Evolutionary conservation across 2,113 vertebrate genomes (phyloP).

Genomic region (Andinoacara biseriatus): DNA sequence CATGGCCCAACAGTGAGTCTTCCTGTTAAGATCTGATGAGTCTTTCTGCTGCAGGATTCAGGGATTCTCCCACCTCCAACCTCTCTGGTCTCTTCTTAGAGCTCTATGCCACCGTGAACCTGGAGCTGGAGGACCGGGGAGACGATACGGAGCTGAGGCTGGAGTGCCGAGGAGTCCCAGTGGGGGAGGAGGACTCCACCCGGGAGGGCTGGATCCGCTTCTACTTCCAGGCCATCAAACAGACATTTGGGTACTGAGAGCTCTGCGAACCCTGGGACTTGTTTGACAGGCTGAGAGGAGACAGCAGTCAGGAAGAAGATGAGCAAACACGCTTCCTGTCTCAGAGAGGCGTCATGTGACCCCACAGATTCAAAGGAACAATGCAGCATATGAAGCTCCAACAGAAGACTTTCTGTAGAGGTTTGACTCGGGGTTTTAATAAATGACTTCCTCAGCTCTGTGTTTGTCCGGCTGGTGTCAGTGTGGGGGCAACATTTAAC

Average conservation of each 20-base stretch:
- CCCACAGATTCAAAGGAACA: not conserved
- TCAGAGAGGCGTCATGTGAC: not conserved
- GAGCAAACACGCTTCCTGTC: not conserved
- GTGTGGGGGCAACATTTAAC: too few species aligned
- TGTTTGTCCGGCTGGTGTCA: not conserved
- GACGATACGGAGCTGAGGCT: conserved; percentile 87
- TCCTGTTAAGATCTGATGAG: not conserved
- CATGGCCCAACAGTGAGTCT: conserved; percentile 89
- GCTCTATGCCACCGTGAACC: conserved; percentile 86
- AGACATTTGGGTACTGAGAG: conserved; percentile 91
- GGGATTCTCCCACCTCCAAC: not conserved
- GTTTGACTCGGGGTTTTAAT: not conserved
- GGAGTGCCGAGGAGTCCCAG: conserved; percentile 86
- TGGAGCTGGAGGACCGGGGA: conserved; percentile 84
- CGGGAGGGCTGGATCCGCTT: conserved; percentile 92
- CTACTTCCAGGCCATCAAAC: conserved; percentile 94
- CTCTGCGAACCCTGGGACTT: not conserved
- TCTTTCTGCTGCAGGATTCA: not conserved
- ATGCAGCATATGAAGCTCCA: not conserved
- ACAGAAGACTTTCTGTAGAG: not conserved
- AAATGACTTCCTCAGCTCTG: not conserved
- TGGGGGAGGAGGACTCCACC: conserved; percentile 88
- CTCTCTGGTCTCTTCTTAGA: conserved; percentile 69
- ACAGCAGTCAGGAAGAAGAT: not conserved
- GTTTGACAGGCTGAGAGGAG: not conserved